These are phyloP conservation scores for chimpanzee (Pan troglodytes) DNA, from an alignment of 2,113 vertebrate species.

Conservation along the genomic window DNA sequence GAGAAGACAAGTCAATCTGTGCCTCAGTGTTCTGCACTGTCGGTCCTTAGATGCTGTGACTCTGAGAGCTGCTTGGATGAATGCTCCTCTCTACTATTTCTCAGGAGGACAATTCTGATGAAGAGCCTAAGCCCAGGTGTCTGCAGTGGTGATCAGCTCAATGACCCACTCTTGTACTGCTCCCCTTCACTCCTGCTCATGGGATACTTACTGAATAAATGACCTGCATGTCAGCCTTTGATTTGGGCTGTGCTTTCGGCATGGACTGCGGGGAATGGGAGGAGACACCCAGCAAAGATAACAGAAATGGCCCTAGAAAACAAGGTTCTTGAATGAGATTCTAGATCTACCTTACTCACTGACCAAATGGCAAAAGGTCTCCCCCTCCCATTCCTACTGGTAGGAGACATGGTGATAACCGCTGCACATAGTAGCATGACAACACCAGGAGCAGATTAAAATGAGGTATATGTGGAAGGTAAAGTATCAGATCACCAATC, in stretches of 20 bases:
- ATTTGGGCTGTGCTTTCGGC: neutral
- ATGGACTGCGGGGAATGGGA: neutral
- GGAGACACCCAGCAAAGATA: neutral
- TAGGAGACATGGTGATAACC: neutral
- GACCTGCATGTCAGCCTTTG: neutral
- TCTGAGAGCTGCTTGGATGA: neutral
- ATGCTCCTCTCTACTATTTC: neutral
- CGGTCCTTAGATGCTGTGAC: neutral
- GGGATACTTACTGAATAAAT: neutral
- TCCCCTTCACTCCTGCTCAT: neutral
- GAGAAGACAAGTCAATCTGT: neutral
- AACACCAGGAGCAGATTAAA: neutral
- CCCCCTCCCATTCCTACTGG: neutral
- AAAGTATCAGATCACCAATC: neutral
- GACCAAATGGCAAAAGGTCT: neutral
- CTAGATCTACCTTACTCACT: neutral
- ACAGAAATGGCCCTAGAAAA: constrained; percentile 29
- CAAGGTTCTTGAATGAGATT: neutral
- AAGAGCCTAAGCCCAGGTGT: neutral
- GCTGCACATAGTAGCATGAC: neutral
- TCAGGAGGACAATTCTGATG: neutral
- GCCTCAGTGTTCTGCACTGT: neutral
- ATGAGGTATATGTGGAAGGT: neutral
- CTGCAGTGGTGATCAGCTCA: neutral
- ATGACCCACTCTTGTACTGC: neutral